These are phyloP conservation scores for Ophioninae sp. DNA, from an alignment of 2,888 invertebrate genomes.

Conservation along the genomic window DNA sequence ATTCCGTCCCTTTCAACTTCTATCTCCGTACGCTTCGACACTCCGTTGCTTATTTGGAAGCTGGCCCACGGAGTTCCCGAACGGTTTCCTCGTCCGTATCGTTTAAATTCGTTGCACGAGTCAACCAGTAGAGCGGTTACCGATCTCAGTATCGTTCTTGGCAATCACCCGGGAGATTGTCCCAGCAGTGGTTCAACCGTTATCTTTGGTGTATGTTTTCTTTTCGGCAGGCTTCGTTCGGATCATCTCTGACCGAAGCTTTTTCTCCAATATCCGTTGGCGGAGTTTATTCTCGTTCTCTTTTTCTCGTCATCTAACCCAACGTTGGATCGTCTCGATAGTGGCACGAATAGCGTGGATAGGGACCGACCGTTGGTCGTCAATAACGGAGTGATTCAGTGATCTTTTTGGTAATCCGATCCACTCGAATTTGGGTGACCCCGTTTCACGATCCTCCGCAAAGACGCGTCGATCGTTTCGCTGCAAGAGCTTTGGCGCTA, in stretches of 20 bases:
- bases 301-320: background rate
- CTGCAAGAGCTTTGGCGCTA: slow-evolving; percentile 7
- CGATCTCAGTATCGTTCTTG: background rate
- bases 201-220: background rate
- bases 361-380: background rate
- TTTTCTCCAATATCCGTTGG: background rate
- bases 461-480: background rate
- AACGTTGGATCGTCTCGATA: too few species aligned
- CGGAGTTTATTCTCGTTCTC: background rate
- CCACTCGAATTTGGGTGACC: background rate
- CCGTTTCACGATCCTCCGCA: background rate
- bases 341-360: background rate
- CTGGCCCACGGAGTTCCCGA: background rate
- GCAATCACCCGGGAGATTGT: background rate
- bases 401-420: background rate
- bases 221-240: background rate
- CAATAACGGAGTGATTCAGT: background rate
- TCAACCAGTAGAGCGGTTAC: background rate
- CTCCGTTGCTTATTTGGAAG: background rate
- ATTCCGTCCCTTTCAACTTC: too few species aligned
- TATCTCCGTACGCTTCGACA: too few species aligned
- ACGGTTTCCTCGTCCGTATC: background rate
- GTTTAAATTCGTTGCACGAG: background rate
- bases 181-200: background rate
- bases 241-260: background rate